Base-by-base conservation (phyloP, 2,888 invertebrate species). In the Acrobasis repandana region DNA sequence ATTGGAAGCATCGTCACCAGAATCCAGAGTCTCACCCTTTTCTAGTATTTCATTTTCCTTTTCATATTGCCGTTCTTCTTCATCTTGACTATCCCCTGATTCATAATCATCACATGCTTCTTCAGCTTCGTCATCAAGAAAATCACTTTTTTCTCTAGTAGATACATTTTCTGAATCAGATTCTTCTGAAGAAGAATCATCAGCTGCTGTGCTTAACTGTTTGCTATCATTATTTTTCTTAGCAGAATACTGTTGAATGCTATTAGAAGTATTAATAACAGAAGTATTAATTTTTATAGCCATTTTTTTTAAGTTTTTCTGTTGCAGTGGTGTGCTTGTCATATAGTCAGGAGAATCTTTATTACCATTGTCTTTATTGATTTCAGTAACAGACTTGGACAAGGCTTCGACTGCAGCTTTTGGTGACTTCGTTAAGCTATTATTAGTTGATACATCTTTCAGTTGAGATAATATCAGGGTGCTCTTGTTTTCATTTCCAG, bases 1-100 rank as follows among this genome's bases (percentile, higher is more conserved):
- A 63, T 85, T 77, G 1, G 90, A 88, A 28, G 86, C 76, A 8
- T 91, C 82, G 49, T 84, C 85, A 50, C 93, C 87, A 52, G 93
- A 92, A 54, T 90, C 86, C 63, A 94, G 75, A 2, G 93, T 93
- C 77, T 93, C 93, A 1, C 93, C 94, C 67, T 86, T 88, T 46
- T 87, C 86, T 14, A 81, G 62, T 52, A 94, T 81, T 79, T 93
- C 89, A 75, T 94, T 89, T 60, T 93, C 86, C 66, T 82, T 72
- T 51, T 91, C 86, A 70, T 93, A 93, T 48, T 76, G 82, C 46
- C 79, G 85, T 71, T 93, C 92, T 33, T 89, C 88, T 11, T 90
- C 92, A 67, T 92, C 85, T 81, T 88, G 85, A 67, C 92, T 92
- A 58, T 91, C 90, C 38, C 92, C 92, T 8, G 92, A 92, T 75